Percentiles rank a stretch among this genome's conserved stretches.
Evolutionary conservation across 2,113 vertebrate species (phyloP).

Genomic region (Chloropsis cyanopogon): DNA sequence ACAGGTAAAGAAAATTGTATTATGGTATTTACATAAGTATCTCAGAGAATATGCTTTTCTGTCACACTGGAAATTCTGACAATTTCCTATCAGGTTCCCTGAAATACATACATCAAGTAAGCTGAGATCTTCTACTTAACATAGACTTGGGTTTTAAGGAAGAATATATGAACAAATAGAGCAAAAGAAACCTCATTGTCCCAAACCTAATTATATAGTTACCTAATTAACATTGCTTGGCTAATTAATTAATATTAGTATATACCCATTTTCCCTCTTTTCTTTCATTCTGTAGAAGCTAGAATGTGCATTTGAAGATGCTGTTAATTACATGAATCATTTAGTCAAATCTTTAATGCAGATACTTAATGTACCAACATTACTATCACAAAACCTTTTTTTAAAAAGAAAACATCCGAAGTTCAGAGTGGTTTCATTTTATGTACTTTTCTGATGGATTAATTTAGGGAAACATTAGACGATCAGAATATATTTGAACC

Average conservation of each 20-base stretch:
- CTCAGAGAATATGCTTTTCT: neutral
- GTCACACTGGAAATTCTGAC: neutral
- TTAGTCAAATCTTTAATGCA: neutral
- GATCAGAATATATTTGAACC: neutral
- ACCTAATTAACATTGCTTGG: slow-evolving; percentile 3
- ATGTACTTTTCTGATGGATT: neutral
- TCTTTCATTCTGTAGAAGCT: neutral
- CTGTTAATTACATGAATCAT: neutral
- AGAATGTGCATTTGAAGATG: neutral
- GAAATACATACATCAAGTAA: neutral
- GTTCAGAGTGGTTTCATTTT: neutral
- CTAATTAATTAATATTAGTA: slow-evolving; percentile 45
- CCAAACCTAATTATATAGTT: neutral
- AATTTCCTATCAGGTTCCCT: neutral
- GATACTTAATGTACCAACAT: neutral
- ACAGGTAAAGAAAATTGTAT: neutral
- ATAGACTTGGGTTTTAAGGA: neutral
- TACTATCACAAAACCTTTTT: neutral
- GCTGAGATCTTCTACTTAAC: neutral
- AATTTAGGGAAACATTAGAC: neutral
- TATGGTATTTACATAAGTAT: neutral
- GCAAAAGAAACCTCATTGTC: slow-evolving; percentile 4
- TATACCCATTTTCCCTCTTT: neutral
- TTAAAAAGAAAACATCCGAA: neutral
- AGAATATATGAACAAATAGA: neutral